A percentile compares a stretch with the other conserved stretches of the same genome.
These are phyloP conservation scores for Harpegnathos saltator DNA, from an alignment of 1,140 invertebrate species.

Conservation along the genomic window DNA sequence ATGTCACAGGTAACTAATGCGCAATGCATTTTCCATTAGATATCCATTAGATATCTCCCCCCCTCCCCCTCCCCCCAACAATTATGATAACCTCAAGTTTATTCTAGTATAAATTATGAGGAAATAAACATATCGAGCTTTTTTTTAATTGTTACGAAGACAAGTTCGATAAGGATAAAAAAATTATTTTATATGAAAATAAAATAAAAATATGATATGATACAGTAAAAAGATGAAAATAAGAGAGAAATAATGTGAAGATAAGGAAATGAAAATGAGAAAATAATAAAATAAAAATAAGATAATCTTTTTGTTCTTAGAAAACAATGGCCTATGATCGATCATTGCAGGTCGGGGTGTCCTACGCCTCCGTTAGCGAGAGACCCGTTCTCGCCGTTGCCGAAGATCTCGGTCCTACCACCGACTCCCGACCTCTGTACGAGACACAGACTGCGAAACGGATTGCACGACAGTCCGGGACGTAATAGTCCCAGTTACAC, in stretches of 20 bases:
- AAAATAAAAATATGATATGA: background rate
- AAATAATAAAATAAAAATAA: background rate
- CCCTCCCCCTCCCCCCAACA: too few species aligned
- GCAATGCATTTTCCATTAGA: background rate
- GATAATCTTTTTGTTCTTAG: too few species aligned
- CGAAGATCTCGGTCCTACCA: slow-evolving; percentile 91
- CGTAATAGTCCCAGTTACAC: slow-evolving; percentile 81
- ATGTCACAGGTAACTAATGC: slow-evolving; percentile 87
- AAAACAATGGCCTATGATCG: background rate
- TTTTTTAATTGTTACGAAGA: too few species aligned
- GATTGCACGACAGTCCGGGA: slow-evolving; percentile 80
- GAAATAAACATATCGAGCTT: too few species aligned
- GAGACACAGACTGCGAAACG: slow-evolving; percentile 79
- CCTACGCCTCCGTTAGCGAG: slow-evolving; percentile 81
- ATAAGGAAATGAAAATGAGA: background rate
- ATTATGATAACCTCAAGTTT: too few species aligned
- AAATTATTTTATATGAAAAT: too few species aligned
- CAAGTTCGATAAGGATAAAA: too few species aligned
- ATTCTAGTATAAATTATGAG: too few species aligned
- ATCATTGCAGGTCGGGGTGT: slow-evolving; percentile 81
- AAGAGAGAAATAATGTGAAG: too few species aligned
- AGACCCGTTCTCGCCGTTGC: slow-evolving; percentile 86
- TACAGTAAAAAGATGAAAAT: background rate
- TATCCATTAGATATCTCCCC: too few species aligned
- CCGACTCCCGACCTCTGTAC: slow-evolving; percentile 89